Base-by-base conservation (phyloP, 2,797 vertebrate genomes). In the Anisognathus igniventris region DNA sequence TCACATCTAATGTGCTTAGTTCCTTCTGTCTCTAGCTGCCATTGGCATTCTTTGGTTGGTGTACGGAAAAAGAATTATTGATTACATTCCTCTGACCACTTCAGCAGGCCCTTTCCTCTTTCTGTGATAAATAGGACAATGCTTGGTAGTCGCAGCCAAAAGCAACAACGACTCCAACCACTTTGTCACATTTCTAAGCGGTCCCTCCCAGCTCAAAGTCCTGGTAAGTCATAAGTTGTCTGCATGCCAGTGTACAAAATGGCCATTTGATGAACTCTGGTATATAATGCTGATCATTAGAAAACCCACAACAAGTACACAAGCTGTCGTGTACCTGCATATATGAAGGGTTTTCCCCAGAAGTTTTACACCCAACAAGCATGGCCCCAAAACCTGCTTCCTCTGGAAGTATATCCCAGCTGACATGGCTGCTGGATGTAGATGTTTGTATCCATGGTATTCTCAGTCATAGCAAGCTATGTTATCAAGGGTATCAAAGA, bases 311-410 rank as follows among this genome's bases (percentile, higher is more conserved):
- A 44, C 10, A 47, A 72, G 19, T 24, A 45, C 40, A 50, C 57
- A 16, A 66, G 20, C 8, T 24, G 20, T 64, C 61, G 42, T 0
- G 0, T 42, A 60, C 74, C 25, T 67, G 35, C 2, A 3, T 12
- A 10, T 20, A 19, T 0, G 37, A 73, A 68, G 0, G 2, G 37
- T 45, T 86, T 88, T n/a, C 37, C 53, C 20, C 33, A 45, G 64
- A 58, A 75, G 25, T 35, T 73, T 56, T 22, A 30, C 28, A 40
- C 20, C 22, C 14, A 53, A 47, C 37, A 77, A 6, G 45, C 31
- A 18, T 0, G 3, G 37, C 28, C 50, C 17, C 7, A 4, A 60
- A 44, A 78, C 23, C 50, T 88, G 58, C 15, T 88, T 77, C 72
- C 24, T 65, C 75, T 81, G 62, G 39, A 78, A 72, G 67, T 16